phyloP scores from a whole-genome alignment of 92 coral and sea anemone species.

The Epizoanthus fatuus region DNA sequence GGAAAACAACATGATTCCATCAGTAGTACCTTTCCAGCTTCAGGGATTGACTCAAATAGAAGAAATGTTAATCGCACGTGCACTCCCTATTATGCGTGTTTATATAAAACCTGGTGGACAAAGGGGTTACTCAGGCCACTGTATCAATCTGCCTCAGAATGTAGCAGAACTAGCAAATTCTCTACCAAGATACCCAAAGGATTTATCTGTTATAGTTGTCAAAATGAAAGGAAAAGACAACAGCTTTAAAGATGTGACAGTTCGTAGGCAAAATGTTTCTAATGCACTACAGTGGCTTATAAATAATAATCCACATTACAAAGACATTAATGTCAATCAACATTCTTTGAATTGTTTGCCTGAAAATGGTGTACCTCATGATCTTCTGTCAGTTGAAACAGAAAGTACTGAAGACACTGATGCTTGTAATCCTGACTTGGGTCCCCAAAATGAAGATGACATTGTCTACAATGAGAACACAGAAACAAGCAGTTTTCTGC shows the following conservation, averaged over 20 bases:
- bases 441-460: background rate
- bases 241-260: too few species aligned
- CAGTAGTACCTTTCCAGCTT: conserved; percentile 24
- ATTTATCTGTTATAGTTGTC: conserved; percentile 16
- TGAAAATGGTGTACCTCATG: conserved; percentile 7
- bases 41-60: background rate
- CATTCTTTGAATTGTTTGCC: conserved; percentile 42
- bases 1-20: conserved; percentile 36
- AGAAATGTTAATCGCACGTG: conserved; percentile 34
- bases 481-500: too few species aligned
- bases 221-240: conserved; percentile 67
- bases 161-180: conserved; percentile 6
- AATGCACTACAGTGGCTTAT: conserved; percentile 30
- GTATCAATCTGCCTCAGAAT: background rate
- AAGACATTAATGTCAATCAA: conserved; percentile 39
- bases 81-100: conserved; percentile 9
- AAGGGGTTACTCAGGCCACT: too few species aligned
- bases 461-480: too few species aligned
- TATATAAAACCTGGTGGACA: too few species aligned
- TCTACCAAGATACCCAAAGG: background rate
- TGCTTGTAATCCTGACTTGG: conserved; percentile 29
- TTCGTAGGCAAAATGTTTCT: too few species aligned
- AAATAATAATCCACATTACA: conserved; percentile 65
- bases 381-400: conserved; percentile 48
- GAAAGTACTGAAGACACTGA: conserved; percentile 35